Evolutionary conservation across 2,888 invertebrate species (phyloP), one percentile per base, ranked within the genome.

Genomic region (Dioctria linearis): DNA sequence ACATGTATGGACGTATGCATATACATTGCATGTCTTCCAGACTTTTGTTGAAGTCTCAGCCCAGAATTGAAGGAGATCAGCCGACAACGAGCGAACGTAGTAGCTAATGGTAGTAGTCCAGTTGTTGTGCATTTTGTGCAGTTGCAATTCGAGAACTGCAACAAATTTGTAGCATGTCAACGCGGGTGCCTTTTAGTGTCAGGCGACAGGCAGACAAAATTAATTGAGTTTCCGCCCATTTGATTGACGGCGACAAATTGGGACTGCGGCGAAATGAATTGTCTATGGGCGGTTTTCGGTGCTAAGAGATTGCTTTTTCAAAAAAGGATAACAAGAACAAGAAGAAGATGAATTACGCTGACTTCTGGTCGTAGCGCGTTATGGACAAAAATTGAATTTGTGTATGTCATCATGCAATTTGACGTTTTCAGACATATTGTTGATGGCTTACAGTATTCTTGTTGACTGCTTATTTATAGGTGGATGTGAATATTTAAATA

Each of bases 181-280:
- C 42, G 78, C 78, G 66, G 78, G 78, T 78, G 66, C 66, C 66
- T 78, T 78, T 78, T 78, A 78, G 57, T 78, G 78, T 78, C 78
- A 78, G 54, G 25, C 66, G 65, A 40, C 65, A 54, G 78, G 54
- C 66, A 43, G 66, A 78, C 78, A 78, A 75, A 75, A 75, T 75
- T 75, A 75, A 75, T 75, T 59, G 75, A 42, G 61, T 75, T 75
- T 11, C 57, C 75, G 75, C 75, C 75, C 59, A 59, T 39, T 40
- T 75, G 75, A 75, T 75, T 75, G 75, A 75, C 75, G 75, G 75
- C 75, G 75, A 75, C 75, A 75, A 75, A 75, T 75, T 75, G 75
- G 67, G 46, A 67, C 43, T 43, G 67, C 67, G 67, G 46, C 67
- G 49, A 67, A 67, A 67, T 67, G 67, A 46, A 67, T 67, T 67